These are phyloP conservation scores for Leptinotarsa defecta DNA, from an alignment of 1,140 invertebrate species.

Conservation along the genomic window DNA sequence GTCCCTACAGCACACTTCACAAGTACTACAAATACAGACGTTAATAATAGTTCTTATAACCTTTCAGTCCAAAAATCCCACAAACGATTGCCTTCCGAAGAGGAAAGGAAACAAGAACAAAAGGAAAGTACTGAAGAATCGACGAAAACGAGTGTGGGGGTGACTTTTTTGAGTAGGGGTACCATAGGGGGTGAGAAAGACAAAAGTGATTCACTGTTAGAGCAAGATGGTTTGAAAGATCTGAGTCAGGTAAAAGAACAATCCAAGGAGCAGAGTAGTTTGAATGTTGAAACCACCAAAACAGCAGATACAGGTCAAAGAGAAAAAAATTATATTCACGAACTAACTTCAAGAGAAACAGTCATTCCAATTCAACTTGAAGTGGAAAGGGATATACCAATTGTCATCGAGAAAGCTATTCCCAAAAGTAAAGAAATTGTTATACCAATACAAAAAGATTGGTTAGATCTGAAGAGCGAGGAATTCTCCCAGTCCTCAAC, in stretches of 20 bases:
- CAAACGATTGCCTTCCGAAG: background rate
- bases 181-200: too few species aligned
- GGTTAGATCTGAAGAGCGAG: background rate
- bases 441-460: constrained; percentile 5
- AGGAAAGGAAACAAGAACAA: background rate
- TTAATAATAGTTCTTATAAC: constrained; percentile 29
- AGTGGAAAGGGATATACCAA: constrained; percentile 6
- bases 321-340: background rate
- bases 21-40: constrained; percentile 4
- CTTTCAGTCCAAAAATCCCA: constrained; percentile 26
- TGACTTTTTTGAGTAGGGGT: too few species aligned
- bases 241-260: too few species aligned
- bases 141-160: too few species aligned
- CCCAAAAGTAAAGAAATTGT: background rate
- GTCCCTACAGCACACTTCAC: constrained; percentile 25
- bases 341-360: background rate
- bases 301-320: background rate
- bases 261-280: too few species aligned
- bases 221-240: too few species aligned
- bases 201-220: too few species aligned
- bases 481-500: background rate
- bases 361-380: background rate
- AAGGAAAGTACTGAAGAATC: too few species aligned
- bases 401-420: background rate
- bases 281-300: background rate